Percentiles rank a stretch among this genome's conserved stretches.
Evolutionary conservation across 2,113 vertebrate genomes (phyloP).

Genomic region (Erythrocebus patas): DNA sequence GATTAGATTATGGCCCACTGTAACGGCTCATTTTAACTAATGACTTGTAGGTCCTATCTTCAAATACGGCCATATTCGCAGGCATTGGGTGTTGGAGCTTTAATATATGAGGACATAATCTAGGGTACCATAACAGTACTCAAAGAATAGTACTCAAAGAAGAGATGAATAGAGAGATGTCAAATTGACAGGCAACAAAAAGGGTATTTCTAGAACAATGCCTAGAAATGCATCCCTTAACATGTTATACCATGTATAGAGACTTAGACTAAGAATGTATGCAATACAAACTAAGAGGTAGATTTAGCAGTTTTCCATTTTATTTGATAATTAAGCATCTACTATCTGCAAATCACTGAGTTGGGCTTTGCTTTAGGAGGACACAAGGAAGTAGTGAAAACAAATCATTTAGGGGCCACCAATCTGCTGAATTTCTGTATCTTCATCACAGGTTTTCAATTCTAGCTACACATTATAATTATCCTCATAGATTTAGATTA

Average conservation of each 20-base stretch:
- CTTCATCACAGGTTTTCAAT: neutral
- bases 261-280: neutral
- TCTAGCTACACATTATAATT: neutral
- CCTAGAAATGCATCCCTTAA: neutral
- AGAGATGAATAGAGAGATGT: neutral
- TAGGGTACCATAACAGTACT: too few species aligned
- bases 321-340: constrained; percentile 8
- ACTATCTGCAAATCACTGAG: neutral
- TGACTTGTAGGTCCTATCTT: neutral
- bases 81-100: neutral
- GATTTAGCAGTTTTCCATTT: neutral
- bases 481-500: neutral
- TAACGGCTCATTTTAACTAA: neutral
- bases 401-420: neutral
- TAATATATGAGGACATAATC: neutral
- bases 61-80: neutral
- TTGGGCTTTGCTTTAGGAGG: neutral
- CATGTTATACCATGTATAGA: neutral
- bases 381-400: neutral
- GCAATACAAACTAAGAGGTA: neutral
- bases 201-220: neutral
- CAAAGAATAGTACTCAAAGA: neutral
- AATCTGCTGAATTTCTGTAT: neutral
- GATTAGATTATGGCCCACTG: neutral
- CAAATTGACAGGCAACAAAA: neutral